Base-by-base conservation (phyloP, 2,113 vertebrate species). In the Notiomystis cincta region DNA sequence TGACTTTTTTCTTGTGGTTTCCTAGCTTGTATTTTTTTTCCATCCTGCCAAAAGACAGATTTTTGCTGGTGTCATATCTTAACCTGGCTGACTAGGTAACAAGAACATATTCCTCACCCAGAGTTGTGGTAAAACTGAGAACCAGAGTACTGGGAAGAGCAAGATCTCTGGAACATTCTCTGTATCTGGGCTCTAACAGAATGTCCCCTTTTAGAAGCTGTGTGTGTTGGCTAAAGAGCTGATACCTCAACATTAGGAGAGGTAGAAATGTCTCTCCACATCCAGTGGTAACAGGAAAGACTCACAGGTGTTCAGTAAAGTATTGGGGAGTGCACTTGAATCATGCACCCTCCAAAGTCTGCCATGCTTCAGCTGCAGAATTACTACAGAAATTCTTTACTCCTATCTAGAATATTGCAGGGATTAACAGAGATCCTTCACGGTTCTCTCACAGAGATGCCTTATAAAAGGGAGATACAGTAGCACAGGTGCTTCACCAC, bases 51-150 rank as follows among this genome's bases (percentile, higher is more conserved):
- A 62, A 78, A 75, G 47, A 56, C 14, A 38, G 44, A 22, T 84
- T 81, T 78, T 83, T 95, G 16, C 10, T 84, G 31, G 35, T 2
- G 4, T 84, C 11, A 5, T 73, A 14, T 22, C 15, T 60, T 71
- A 60, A 51, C 15, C 30, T 79, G 66, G 3, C 65, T 57, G 28
- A 30, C 15, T 30, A 30, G 33, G 11, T 62, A 76, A 31, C 38
- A 38, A 12, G 0, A 86, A 62, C 24, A 27, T 60, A 69, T 4
- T 75, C 9, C 22, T 90, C n/a, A 22, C 35, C 20, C 40, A 64
- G 27, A 92, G 76, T 17, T 57, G 20, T 82, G 28, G 20, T 80
- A 53, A 90, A 85, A 82, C 50, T 60, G 40, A 87, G 69, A 93
- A 48, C 6, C 31, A 42, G 30, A 18, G 35, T 66, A 30, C 23